Evolutionary conservation across 92 coral and sea anemone genomes (phyloP).

Genomic region (Zoanthus sansibaricus): DNA sequence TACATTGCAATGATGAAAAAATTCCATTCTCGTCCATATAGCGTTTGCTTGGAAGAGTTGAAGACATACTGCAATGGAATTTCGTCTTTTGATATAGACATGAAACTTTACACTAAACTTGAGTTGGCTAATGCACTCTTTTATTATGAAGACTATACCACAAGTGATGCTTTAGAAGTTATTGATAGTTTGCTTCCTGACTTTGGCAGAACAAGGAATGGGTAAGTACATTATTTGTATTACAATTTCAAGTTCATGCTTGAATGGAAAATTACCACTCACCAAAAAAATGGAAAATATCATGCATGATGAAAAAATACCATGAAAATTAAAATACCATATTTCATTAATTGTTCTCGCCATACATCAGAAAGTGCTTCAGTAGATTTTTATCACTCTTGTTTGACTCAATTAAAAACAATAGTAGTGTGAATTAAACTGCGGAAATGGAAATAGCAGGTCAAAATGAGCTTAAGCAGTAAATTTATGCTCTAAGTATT

Average conservation of each 20-base stretch:
- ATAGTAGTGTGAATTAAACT: too few species aligned
- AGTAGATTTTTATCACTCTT: too few species aligned
- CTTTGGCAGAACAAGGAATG: neutral
- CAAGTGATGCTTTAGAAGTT: conserved; percentile 13
- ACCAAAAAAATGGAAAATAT: too few species aligned
- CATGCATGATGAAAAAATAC: too few species aligned
- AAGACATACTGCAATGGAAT: conserved; percentile 30
- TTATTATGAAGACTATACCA: conserved; percentile 12
- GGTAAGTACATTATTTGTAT: neutral
- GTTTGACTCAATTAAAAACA: too few species aligned
- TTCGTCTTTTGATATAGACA: conserved; percentile 22
- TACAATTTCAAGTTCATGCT: neutral
- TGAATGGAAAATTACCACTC: too few species aligned
- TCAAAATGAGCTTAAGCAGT: too few species aligned
- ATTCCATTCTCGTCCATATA: conserved; percentile 7
- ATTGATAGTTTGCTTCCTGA: conserved; percentile 29
- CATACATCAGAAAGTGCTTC: too few species aligned
- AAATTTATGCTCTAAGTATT: too few species aligned
- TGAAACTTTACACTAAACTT: conserved; percentile 45
- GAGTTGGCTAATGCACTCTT: conserved; percentile 28
- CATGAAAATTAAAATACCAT: too few species aligned
- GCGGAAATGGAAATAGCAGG: too few species aligned
- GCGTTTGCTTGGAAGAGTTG: conserved; percentile 50
- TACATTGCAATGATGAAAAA: conserved; percentile 47
- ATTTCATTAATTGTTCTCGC: too few species aligned